Percentiles rank a stretch among this genome's conserved stretches.
Conservation (phyloP, 2,888 invertebrate species). For the Cephonodes hylas region DNA sequence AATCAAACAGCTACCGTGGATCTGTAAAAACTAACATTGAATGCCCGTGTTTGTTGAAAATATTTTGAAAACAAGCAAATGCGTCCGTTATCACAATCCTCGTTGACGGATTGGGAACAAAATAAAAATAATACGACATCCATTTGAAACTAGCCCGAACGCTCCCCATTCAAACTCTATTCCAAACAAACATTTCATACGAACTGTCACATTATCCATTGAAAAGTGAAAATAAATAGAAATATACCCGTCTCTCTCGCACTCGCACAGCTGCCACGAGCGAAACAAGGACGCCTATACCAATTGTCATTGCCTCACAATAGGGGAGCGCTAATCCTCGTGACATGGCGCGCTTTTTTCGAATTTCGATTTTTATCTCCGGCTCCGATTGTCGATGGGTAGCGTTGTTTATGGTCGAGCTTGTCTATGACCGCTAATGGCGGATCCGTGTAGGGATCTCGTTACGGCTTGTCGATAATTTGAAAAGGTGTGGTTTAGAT, state of each 20-base stretch:
- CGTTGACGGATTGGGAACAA: constrained; percentile 69
- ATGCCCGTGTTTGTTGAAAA: constrained; percentile 19
- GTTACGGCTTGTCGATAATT: constrained; percentile 59
- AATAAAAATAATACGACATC: constrained; percentile 66
- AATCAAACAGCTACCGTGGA: not conserved
- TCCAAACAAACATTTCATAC: constrained; percentile 77
- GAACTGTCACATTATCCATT: constrained; percentile 76
- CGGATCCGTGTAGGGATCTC: constrained; percentile 67
- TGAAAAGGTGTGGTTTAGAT: constrained; percentile 40
- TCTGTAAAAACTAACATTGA: not conserved
- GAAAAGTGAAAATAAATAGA: constrained; percentile 76
- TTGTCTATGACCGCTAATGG: constrained; percentile 66
- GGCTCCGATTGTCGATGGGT: constrained; percentile 62
- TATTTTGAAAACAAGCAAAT: constrained; percentile 11
- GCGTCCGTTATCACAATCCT: constrained; percentile 34
- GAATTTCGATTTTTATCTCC: constrained; percentile 61
- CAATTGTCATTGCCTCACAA: constrained; percentile 73
- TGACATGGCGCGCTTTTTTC: constrained; percentile 69
- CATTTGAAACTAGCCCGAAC: constrained; percentile 53
- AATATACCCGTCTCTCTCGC: constrained; percentile 54
- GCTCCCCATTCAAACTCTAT: constrained; percentile 58
- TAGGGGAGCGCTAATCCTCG: constrained; percentile 71
- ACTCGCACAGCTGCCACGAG: constrained; percentile 26
- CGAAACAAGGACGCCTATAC: constrained; percentile 62
- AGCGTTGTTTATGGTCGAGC: constrained; percentile 24